Percentiles rank a stretch among this genome's conserved stretches.
Evolutionary conservation across 2,113 vertebrate species (phyloP).

Genomic region (Monopterus albus): DNA sequence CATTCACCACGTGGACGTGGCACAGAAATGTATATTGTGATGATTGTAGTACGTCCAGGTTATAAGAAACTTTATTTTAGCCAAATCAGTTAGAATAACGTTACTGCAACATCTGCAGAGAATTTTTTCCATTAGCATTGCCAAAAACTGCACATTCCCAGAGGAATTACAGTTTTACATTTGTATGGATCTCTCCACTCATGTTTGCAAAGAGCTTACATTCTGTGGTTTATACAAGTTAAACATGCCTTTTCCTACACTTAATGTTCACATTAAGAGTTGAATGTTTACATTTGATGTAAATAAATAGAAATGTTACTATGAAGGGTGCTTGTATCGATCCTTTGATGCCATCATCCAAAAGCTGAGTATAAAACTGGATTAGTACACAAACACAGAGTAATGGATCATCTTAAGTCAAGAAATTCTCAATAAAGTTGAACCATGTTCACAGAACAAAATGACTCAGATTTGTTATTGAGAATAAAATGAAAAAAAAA

Average conservation of each 20-base stretch:
- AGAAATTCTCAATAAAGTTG: too few species aligned
- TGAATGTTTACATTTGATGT: constrained; percentile 81
- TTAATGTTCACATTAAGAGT: constrained; percentile 75
- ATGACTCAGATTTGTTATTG: too few species aligned
- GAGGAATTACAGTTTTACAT: constrained; percentile 37
- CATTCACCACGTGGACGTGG: too few species aligned
- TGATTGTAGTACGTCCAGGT: constrained; percentile 25
- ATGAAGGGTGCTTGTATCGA: background rate
- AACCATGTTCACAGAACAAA: too few species aligned
- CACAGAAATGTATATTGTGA: constrained; percentile 63
- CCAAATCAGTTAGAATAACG: constrained; percentile 2
- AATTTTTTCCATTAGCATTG: constrained; percentile 9
- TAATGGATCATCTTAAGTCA: too few species aligned
- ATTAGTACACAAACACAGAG: background rate
- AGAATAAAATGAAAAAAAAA: too few species aligned
- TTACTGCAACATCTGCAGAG: constrained; percentile 11
- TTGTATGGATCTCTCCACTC: constrained; percentile 29
- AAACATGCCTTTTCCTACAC: constrained; percentile 80
- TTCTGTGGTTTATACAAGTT: constrained; percentile 79
- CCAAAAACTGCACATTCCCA: constrained; percentile 43
- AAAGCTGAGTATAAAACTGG: background rate
- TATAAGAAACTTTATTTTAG: constrained; percentile 37
- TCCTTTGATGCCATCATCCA: background rate
- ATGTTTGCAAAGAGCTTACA: constrained; percentile 72
- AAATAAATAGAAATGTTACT: constrained; percentile 74